A percentile compares a stretch with the other conserved stretches of the same genome.
Evolutionary conservation across 2,888 invertebrate genomes (phyloP).

Genomic region (Ectobius pallidus): DNA sequence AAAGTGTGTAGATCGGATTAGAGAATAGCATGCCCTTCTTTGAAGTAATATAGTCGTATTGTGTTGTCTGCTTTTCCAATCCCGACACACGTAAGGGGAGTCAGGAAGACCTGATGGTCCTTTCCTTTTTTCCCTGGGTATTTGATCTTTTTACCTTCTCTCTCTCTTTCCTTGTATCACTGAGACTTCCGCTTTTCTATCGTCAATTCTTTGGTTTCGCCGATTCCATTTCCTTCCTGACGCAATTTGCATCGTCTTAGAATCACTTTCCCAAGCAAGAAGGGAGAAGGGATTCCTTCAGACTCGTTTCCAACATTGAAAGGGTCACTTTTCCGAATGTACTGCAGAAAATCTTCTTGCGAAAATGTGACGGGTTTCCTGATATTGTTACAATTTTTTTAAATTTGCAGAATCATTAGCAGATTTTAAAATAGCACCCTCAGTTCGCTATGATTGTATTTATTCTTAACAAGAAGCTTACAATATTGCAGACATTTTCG

Average conservation of each 20-base stretch:
- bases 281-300: slow-evolving; percentile 8
- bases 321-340: not conserved
- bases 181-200: slow-evolving; percentile 13
- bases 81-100: not conserved
- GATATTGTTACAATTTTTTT: too few species aligned
- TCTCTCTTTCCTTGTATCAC: not conserved
- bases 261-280: slow-evolving; percentile 31
- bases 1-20: not conserved
- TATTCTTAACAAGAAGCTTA: too few species aligned
- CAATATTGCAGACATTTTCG: too few species aligned
- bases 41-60: not conserved
- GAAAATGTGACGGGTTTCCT: not conserved
- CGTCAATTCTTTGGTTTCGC: slow-evolving; percentile 29
- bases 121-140: not conserved
- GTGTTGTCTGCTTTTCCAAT: slow-evolving; percentile 2
- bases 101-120: not conserved
- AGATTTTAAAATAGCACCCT: too few species aligned
- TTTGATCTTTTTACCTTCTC: not conserved
- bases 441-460: too few species aligned
- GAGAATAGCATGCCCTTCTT: not conserved
- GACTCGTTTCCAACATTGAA: not conserved
- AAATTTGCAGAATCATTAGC: too few species aligned
- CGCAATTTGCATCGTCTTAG: slow-evolving; percentile 38
- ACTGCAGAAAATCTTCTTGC: slow-evolving; percentile 3
- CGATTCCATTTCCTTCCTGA: slow-evolving; percentile 39